Conservation (phyloP, 2,888 invertebrate species). For the Hylaea fasciaria region DNA sequence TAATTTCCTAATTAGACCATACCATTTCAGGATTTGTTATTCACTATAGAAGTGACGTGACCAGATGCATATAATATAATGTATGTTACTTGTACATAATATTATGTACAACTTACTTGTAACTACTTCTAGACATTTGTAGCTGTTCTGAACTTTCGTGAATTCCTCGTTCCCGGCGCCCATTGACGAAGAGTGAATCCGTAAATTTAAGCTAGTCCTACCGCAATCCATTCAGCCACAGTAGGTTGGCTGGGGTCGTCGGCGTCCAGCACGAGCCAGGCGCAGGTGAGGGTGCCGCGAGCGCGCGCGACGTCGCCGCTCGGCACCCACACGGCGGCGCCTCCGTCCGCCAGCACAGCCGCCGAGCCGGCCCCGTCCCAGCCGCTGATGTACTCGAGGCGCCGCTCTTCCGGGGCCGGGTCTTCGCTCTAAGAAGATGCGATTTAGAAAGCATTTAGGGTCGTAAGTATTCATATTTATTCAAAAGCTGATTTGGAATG, state of each 20-base stretch:
- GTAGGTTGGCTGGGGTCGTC: constrained; percentile 86
- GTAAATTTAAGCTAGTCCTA: constrained; percentile 39
- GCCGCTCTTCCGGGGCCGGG: constrained; percentile 89
- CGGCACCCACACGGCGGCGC: constrained; percentile 95
- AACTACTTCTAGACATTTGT: no score
- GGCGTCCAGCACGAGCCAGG: constrained; percentile 95
- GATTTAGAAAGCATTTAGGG: neutral
- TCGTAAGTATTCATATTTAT: no score
- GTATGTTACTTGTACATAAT: no score
- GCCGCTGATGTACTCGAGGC: constrained; percentile 91
- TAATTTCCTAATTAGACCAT: no score
- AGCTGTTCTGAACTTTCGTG: no score
- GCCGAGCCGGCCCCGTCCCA: constrained; percentile 92
- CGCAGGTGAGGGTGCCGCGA: constrained; percentile 91
- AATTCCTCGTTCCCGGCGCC: no score
- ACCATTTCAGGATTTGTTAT: no score
- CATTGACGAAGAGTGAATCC: no score
- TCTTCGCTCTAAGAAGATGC: constrained; percentile 87
- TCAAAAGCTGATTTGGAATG: no score
- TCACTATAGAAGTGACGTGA: no score
- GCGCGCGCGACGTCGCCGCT: constrained; percentile 95
- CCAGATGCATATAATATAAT: no score
- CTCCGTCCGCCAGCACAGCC: constrained; percentile 90
- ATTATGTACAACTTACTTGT: no score
- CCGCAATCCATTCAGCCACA: constrained; percentile 88